phyloP scores from a whole-genome alignment of 1,140 invertebrate genomes.

The Drosophila nannoptera region DNA sequence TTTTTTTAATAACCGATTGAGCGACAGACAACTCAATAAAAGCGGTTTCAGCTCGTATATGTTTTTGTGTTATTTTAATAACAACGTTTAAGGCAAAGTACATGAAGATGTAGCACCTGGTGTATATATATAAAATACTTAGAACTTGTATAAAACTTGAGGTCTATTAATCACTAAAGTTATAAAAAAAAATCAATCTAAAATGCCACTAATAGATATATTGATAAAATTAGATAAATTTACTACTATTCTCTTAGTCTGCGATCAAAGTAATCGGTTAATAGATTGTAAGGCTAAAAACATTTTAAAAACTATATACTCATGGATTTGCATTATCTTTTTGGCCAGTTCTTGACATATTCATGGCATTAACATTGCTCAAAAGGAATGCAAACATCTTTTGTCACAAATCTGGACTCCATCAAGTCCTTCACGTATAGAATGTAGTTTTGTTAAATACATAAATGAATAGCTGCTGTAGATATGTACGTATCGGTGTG shows the following conservation, averaged over 20 bases:
- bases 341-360: not conserved
- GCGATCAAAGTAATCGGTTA: not conserved
- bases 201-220: too few relatives aligned
- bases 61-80: too few relatives aligned
- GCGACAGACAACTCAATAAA: too few relatives aligned
- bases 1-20: too few relatives aligned
- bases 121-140: too few relatives aligned
- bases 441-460: not conserved
- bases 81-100: not conserved
- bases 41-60: too few relatives aligned
- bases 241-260: not conserved
- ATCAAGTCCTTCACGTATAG: not conserved
- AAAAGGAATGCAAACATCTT: slow-evolving; percentile 3
- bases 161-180: too few relatives aligned
- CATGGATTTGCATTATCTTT: not conserved
- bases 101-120: not conserved
- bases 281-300: not conserved
- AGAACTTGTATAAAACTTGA: too few relatives aligned
- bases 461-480: not conserved
- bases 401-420: not conserved
- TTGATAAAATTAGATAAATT: too few relatives aligned
- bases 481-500: too few relatives aligned
- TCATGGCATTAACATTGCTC: slow-evolving; percentile 1
- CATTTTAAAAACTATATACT: too few relatives aligned
- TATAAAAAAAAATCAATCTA: too few relatives aligned